Percentiles rank a stretch among this genome's conserved stretches.
These are phyloP conservation scores for Amiota minor DNA, from an alignment of 2,888 invertebrate species.

Conservation along the genomic window DNA sequence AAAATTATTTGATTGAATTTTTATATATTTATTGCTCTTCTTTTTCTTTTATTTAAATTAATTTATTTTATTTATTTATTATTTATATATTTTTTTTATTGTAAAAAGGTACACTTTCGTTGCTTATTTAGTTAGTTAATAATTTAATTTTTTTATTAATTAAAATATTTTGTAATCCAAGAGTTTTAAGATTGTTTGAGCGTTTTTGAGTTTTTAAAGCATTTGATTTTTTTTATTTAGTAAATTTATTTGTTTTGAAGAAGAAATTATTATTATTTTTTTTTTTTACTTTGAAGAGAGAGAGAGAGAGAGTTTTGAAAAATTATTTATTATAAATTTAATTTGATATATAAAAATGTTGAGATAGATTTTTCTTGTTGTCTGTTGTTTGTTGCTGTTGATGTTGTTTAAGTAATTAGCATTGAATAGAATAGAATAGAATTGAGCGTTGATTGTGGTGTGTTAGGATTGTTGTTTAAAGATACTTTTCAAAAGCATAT, in stretches of 20 bases:
- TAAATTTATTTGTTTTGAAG: slow-evolving; percentile 3
- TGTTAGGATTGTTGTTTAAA: too few relatives aligned
- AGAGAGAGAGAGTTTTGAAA: slow-evolving; percentile 13
- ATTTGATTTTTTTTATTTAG: slow-evolving; percentile 12
- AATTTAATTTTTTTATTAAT: slow-evolving; percentile 22
- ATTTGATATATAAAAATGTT: not conserved
- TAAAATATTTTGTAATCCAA: slow-evolving; percentile 20
- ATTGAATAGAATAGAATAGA: not conserved
- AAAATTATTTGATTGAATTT: slow-evolving; percentile 40
- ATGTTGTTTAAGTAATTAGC: not conserved
- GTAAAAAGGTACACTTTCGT: slow-evolving; percentile 61
- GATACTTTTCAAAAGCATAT: not conserved
- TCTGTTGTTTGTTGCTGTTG: slow-evolving; percentile 35
- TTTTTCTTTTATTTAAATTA: slow-evolving; percentile 19
- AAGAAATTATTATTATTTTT: not conserved
- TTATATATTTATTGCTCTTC: slow-evolving; percentile 10
- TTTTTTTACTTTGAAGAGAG: not conserved
- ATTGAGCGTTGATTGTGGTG: too few relatives aligned
- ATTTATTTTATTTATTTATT: slow-evolving; percentile 29
- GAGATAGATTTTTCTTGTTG: slow-evolving; percentile 34
- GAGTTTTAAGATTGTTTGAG: slow-evolving; percentile 14
- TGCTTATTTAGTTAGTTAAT: slow-evolving; percentile 34
- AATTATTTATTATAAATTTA: not conserved
- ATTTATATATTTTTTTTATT: slow-evolving; percentile 21
- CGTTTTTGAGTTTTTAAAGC: not conserved